These are phyloP conservation scores for Chrysolina haemoptera DNA, from an alignment of 2,888 invertebrate species.

Conservation along the genomic window DNA sequence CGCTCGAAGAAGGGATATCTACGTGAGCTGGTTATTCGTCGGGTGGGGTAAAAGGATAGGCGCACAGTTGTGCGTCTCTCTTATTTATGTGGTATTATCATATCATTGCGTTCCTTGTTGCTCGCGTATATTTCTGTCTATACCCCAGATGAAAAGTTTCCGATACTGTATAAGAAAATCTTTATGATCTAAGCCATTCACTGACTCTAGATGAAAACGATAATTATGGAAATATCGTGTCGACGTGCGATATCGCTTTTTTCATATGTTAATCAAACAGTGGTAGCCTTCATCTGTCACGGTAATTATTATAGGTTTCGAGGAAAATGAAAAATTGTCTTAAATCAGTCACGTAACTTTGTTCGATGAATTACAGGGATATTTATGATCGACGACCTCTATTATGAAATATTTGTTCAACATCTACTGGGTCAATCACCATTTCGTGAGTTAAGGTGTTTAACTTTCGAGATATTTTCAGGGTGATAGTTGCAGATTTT, in stretches of 20 bases:
- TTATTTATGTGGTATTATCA: no score
- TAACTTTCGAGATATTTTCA: neutral
- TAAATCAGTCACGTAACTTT: no score
- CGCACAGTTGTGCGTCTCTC: no score
- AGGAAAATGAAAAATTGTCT: neutral
- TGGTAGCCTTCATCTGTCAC: constrained; percentile 1
- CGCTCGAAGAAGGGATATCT: no score
- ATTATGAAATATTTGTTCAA: neutral
- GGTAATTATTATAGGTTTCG: neutral
- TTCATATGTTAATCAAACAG: constrained; percentile 1
- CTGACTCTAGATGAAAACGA: neutral
- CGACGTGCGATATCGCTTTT: neutral
- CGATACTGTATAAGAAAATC: no score
- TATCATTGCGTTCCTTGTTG: no score
- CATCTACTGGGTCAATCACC: neutral
- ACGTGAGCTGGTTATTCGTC: no score
- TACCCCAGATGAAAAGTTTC: no score
- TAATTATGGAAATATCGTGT: neutral
- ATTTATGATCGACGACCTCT: neutral
- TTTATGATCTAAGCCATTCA: neutral
- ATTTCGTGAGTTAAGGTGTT: neutral
- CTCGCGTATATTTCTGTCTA: no score
- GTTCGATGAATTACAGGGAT: neutral
- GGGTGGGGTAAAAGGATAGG: no score
- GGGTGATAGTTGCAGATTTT: neutral